Evolutionary conservation across 2,888 invertebrate species (phyloP).

Genomic region (Cosmorhoe ocellata): DNA sequence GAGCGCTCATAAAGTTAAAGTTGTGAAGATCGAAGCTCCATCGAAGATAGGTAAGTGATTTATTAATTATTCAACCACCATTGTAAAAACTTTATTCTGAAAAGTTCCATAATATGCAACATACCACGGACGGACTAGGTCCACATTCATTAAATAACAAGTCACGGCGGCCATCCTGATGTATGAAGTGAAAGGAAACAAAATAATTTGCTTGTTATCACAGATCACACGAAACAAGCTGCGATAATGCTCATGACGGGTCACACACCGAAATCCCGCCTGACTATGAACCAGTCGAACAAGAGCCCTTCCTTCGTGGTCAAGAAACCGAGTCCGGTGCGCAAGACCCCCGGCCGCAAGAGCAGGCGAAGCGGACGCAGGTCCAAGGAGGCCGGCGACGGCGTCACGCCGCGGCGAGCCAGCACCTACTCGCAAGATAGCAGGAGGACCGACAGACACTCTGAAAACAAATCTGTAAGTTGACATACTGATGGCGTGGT

Average conservation of each 20-base stretch:
- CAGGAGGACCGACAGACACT: conserved; percentile 23
- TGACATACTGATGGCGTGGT: too few species aligned
- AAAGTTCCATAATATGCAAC: too few species aligned
- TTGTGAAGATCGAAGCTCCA: conserved; percentile 62
- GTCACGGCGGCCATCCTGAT: too few species aligned
- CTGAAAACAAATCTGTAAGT: conserved; percentile 32
- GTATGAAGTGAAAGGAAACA: too few species aligned
- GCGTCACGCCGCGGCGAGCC: conserved; percentile 21
- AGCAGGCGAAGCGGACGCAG: conserved; percentile 15
- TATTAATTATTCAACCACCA: too few species aligned
- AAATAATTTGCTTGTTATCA: not conserved
- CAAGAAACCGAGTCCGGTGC: conserved; percentile 41
- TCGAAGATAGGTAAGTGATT: conserved; percentile 49
- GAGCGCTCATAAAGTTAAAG: conserved; percentile 36
- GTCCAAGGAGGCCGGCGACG: conserved; percentile 21
- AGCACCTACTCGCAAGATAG: conserved; percentile 9
- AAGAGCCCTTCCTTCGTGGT: conserved; percentile 38
- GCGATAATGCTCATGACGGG: conserved; percentile 74
- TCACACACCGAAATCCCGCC: conserved; percentile 53
- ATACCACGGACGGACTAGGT: too few species aligned
- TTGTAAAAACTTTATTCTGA: too few species aligned
- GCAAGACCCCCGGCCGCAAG: conserved; percentile 23
- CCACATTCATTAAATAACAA: too few species aligned
- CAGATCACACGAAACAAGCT: conserved; percentile 75
- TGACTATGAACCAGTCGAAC: conserved; percentile 17